Conservation (phyloP, 2,113 vertebrate species). For the Channa argus region DNA sequence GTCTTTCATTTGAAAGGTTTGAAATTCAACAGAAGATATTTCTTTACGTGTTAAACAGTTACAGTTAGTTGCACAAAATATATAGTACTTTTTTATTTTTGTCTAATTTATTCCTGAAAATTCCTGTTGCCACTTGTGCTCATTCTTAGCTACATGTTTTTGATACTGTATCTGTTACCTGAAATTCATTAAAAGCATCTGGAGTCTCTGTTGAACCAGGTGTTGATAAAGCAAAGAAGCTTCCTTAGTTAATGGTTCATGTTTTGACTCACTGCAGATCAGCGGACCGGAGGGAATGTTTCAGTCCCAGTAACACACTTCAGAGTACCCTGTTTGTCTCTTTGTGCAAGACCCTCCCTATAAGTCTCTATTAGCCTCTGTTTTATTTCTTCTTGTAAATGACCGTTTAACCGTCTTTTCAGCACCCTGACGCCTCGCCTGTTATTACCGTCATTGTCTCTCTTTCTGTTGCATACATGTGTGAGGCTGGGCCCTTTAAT, state of each 20-base stretch:
- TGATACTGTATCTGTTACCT: slow-evolving; percentile 4
- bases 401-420: slow-evolving; percentile 82
- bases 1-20: slow-evolving; percentile 48
- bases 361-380: slow-evolving; percentile 65
- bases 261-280: slow-evolving; percentile 43
- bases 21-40: slow-evolving; percentile 46
- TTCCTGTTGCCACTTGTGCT: not conserved
- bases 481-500: slow-evolving; percentile 79
- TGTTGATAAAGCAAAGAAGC: slow-evolving; percentile 33
- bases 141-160: not conserved
- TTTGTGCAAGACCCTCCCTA: slow-evolving; percentile 53
- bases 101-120: not conserved
- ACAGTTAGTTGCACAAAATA: slow-evolving; percentile 9
- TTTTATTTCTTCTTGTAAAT: slow-evolving; percentile 79
- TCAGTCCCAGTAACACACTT: slow-evolving; percentile 50
- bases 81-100: slow-evolving; percentile 8
- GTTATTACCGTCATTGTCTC: slow-evolving; percentile 83
- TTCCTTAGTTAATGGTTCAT: slow-evolving; percentile 31
- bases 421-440: slow-evolving; percentile 81
- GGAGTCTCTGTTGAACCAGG: slow-evolving; percentile 45
- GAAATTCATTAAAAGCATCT: slow-evolving; percentile 39
- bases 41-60: slow-evolving; percentile 45
- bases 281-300: slow-evolving; percentile 32
- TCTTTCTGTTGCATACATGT: slow-evolving; percentile 76
- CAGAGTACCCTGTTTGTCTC: slow-evolving; percentile 48